These are phyloP conservation scores for Geococcyx californianus DNA, from an alignment of 2,113 vertebrate species.

Conservation along the genomic window DNA sequence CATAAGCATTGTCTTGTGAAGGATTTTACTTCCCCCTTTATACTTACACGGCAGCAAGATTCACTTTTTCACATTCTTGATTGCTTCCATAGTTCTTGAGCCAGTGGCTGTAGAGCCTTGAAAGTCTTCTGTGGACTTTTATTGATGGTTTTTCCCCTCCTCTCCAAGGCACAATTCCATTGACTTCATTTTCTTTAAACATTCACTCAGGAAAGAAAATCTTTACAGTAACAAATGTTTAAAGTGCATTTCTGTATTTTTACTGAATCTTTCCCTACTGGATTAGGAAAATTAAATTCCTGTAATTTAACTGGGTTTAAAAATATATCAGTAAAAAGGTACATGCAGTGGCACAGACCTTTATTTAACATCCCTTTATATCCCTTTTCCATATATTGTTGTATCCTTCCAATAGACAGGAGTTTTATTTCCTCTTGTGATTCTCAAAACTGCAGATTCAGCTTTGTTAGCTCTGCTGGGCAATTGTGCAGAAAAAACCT, in stretches of 20 bases:
- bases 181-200: not conserved
- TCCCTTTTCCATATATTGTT: not conserved
- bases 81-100: not conserved
- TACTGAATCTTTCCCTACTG: not conserved
- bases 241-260: not conserved
- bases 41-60: not conserved
- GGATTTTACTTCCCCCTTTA: not conserved
- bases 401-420: conserved; percentile 4
- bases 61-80: not conserved
- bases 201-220: conserved; percentile 1
- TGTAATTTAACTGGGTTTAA: not conserved
- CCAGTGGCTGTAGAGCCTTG: not conserved
- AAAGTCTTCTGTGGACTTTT: not conserved
- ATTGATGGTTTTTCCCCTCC: not conserved
- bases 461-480: conserved; percentile 30
- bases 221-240: not conserved
- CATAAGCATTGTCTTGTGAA: not conserved
- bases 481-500: conserved; percentile 24
- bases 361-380: conserved; percentile 36
- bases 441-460: conserved; percentile 41
- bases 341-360: not conserved
- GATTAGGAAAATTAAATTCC: conserved; percentile 1
- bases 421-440: conserved; percentile 23
- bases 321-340: conserved; percentile 21
- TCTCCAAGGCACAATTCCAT: not conserved